phyloP scores from a whole-genome alignment of 2,888 invertebrate genomes.

The Ganaspis brasiliensis region DNA sequence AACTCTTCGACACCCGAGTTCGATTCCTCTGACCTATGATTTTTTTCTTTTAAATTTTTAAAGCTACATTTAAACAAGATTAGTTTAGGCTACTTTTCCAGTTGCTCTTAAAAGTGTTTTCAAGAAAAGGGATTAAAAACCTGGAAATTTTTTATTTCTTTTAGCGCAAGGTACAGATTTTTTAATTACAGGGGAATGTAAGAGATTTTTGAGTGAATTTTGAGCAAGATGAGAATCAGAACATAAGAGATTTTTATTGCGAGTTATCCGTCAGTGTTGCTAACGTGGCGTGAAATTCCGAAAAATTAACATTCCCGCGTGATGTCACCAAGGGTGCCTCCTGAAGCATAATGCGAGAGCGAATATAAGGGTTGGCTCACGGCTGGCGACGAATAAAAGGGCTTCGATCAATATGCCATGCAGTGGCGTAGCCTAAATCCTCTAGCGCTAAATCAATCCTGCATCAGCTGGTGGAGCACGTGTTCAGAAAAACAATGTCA shows the following conservation, averaged over 20 bases:
- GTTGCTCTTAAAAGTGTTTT: no score
- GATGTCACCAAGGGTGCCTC: conserved; percentile 54
- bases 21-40: no score
- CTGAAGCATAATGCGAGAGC: conserved; percentile 58
- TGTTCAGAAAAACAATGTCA: no score
- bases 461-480: no score
- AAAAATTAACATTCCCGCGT: conserved; percentile 60
- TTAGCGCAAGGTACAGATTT: no score
- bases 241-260: neutral
- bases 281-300: conserved; percentile 52
- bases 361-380: conserved; percentile 60
- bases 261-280: conserved; percentile 41
- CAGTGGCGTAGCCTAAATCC: conserved; percentile 55
- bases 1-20: no score
- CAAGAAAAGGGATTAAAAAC: no score
- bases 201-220: neutral
- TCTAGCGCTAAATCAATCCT: no score
- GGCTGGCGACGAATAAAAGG: conserved; percentile 60
- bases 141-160: no score
- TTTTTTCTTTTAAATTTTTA: no score
- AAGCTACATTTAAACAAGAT: no score
- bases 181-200: neutral
- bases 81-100: no score
- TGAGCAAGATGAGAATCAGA: neutral
- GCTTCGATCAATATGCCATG: conserved; percentile 61